A percentile compares a stretch with the other conserved stretches of the same genome.
Evolutionary conservation across 2,113 vertebrate species (phyloP).

Genomic region (Ptilonorhynchus violaceus): DNA sequence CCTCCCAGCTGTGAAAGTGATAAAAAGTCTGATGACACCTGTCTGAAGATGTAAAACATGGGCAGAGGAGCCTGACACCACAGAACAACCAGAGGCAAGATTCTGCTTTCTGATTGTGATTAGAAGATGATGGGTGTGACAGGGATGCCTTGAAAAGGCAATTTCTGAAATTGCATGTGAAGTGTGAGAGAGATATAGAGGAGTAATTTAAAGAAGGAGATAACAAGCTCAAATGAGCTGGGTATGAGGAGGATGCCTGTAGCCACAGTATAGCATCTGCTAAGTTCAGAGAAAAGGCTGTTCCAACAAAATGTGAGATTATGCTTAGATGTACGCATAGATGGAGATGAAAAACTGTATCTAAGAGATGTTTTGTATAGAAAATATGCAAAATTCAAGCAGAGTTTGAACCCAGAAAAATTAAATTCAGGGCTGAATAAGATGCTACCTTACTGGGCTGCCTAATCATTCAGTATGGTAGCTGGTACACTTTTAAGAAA

Average conservation of each 20-base stretch:
- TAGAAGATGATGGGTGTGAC: not conserved
- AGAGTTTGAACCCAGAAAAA: not conserved
- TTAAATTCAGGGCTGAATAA: not conserved
- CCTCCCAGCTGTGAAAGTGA: not conserved
- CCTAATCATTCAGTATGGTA: not conserved
- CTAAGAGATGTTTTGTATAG: not conserved
- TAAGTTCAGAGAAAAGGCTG: not conserved
- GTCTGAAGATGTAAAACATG: not conserved
- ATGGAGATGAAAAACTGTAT: not conserved
- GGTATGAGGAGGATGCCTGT: not conserved
- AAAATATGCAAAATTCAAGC: not conserved
- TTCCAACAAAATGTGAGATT: not conserved
- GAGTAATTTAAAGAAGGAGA: not conserved
- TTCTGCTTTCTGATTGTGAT: not conserved
- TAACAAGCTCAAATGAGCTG: constrained; percentile 21
- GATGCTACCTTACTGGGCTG: not conserved
- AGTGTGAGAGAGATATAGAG: not conserved
- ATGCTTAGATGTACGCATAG: not conserved
- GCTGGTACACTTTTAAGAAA: not conserved
- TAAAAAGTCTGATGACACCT: not conserved
- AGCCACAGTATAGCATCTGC: not conserved
- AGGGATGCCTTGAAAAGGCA: not conserved
- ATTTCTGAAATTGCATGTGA: not conserved
- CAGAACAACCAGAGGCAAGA: not conserved
- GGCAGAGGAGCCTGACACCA: not conserved